Base-by-base conservation (phyloP, 2,113 vertebrate species). In the Neodon shergylaensis region DNA sequence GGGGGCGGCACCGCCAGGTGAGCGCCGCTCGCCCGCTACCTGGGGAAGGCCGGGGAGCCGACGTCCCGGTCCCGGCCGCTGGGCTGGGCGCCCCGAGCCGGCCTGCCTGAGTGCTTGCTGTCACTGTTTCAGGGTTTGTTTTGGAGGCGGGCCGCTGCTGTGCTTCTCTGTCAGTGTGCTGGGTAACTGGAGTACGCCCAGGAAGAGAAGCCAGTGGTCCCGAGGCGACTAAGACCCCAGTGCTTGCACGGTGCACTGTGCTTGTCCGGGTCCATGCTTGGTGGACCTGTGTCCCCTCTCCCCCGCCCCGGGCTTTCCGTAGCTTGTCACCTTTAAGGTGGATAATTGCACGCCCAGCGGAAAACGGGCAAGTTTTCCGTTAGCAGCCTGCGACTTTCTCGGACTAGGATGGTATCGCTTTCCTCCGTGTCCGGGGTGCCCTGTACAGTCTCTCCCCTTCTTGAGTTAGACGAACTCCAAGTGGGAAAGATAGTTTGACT, bases 1-100 rank as follows among this genome's bases (percentile, higher is more conserved):
- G 99, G 98, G 99, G 99, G 97, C 99, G 99, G 95, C 99, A 99
- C 98, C 99, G 99, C 98, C 99, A 99, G 99, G 99, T 99, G 99
- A 99, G 98, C 83, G n/a, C 58, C 63, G 85, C 93, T 85, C 63
- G 21, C 19, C 79, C 76, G 74, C 79, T 11, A n/a, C 66, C 83
- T 49, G 31, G 44, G 68, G 42, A 87, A 83, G 88, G 68, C 87
- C 54, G 39, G 74, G 83, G 26, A 42, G 49, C 52, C 49, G 8
- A 10, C 10, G 68, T 31, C 63, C 83, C 10, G 28, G 4, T 66
- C 42, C 31, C 3, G 47, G 44, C 24, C 66, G n/a, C 61, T 90
- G 22, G 70, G 65, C 28, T 16, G 17, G 52, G 61, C 61, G 2
- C 58, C 4, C 28, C 13, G 22, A 66, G 42, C 65, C 44, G 26